Evolutionary conservation across 2,113 vertebrate genomes (phyloP).

Genomic region (Phainopepla nitens): DNA sequence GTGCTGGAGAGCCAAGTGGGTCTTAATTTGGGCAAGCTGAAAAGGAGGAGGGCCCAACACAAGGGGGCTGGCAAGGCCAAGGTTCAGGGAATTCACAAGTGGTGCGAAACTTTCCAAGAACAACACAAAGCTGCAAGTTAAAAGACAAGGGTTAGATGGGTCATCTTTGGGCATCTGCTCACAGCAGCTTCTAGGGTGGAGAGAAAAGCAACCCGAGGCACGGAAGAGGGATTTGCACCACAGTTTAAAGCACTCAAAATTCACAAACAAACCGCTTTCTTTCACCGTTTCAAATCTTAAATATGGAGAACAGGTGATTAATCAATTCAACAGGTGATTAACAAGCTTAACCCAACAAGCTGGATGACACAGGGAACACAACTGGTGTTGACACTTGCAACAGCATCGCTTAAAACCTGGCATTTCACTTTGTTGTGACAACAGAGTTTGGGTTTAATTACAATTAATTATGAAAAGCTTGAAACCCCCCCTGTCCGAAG

Average conservation of each 20-base stretch:
- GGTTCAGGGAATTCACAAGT: conserved; percentile 84
- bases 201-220: not conserved
- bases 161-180: conserved; percentile 49
- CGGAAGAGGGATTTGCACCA: not conserved
- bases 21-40: conserved; percentile 86
- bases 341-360: not conserved
- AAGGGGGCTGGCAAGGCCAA: conserved; percentile 79
- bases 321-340: not conserved
- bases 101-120: conserved; percentile 85
- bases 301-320: not conserved
- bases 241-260: not conserved
- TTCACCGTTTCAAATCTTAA: not conserved
- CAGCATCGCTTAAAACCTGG: not conserved
- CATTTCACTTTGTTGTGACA: not conserved
- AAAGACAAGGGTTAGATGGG: conserved; percentile 88
- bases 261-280: rapidly evolving
- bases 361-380: not conserved
- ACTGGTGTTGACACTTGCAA: not conserved
- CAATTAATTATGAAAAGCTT: not conserved
- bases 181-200: conserved; percentile 61
- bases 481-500: too few relatives aligned
- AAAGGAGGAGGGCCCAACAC: conserved; percentile 86
- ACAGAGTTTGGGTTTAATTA: not conserved
- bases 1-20: conserved; percentile 83
- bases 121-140: conserved; percentile 94